Base-by-base conservation (phyloP, 2,797 vertebrate genomes). In the Onychomys arenicola region DNA sequence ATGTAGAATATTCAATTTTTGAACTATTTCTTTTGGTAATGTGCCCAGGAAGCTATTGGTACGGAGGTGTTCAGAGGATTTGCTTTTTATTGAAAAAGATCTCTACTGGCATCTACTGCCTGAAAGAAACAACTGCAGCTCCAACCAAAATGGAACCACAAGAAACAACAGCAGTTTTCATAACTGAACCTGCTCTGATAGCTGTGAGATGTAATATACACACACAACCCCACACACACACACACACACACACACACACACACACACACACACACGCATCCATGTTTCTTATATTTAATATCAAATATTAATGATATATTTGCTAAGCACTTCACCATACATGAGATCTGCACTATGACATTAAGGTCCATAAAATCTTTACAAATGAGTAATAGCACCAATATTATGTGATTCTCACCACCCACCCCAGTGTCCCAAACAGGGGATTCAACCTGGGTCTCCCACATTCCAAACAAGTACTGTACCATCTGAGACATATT, bases 71-170 rank as follows among this genome's bases (percentile, higher is more conserved):
- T 94, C 90, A 77, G 91, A 61, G 88, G 91, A 83, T 97, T 95
- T 97, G 98, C 97, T 98, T 98, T 98, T 98, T 89, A 95, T 93
- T 97, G 69, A 75, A 92, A 84, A 57, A 94, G 98, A 97, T 77
- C 98, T 98, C 98, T 99, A 97, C 98, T 98, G 99, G 98, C 99
- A 98, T 97, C 99, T 99, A 97, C 98, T 98, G 99, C 97, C 96
- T 93, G 92, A 96, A 97, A 65, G 32, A 87, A 96, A 97, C 77
- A 98, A 99, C 94, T 99, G 96, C 99, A 99, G 71, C 82, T 97
- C 94, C 92, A 91, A 88, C 43, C 77, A 89, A 85, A 88, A 91
- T 21, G 76, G 63, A 81, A 75, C 94, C 76, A 77, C 69, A 89
- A 87, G 46, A 89, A 89, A 94, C 78, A 86, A 61, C 17, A 84